Base-by-base conservation (phyloP, 2,797 vertebrate species). In the Myotis pilosus region DNA sequence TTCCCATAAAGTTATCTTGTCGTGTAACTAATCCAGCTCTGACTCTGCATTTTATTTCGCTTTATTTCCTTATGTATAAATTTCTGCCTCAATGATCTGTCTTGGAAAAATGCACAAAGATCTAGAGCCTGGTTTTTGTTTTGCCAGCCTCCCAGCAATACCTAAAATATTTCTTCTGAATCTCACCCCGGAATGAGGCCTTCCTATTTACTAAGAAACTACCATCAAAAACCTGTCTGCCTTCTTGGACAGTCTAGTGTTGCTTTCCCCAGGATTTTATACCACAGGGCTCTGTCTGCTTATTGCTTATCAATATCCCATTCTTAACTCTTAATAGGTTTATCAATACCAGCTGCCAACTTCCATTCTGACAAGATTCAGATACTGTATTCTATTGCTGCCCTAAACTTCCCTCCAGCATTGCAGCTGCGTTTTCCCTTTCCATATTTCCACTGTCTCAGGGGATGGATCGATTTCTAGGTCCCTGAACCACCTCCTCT, bases 291-390 rank as follows among this genome's bases (percentile, higher is more conserved):
- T 81, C 28, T 64, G 28, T 66, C 19, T 55, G 17, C 53, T 72
- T 55, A 33, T 49, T 78, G 36, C 25, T 94, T 96, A 76, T 51
- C 44, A 49, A 66, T 38, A 71, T 71, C 12, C 12, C 13, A 72
- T 12, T 13, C 53, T 81, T 55, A 74, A 11, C 19, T 69, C 28
- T 44, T 85, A 72, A 80, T 6, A 82, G 25, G 33, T 41, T 89
- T n/a, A 71, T 57, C 12, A 81, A 51, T 79, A 79, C 17, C 36
- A 19, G 55, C 11, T 44, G 19, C 55, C 30, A 74, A 22, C 16
- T 71, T 78, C 13, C 19, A 57, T 15, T 28, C 23, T 33, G 60
- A 51, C 11, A 55, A 75, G 8, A 44, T 38, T 51, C 53, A 76
- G 53, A 36, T 44, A 30, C 4, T 74, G 6, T 28, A 8, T 25